Conservation (phyloP, 2,113 vertebrate species). For the Cebidichthys violaceus region DNA sequence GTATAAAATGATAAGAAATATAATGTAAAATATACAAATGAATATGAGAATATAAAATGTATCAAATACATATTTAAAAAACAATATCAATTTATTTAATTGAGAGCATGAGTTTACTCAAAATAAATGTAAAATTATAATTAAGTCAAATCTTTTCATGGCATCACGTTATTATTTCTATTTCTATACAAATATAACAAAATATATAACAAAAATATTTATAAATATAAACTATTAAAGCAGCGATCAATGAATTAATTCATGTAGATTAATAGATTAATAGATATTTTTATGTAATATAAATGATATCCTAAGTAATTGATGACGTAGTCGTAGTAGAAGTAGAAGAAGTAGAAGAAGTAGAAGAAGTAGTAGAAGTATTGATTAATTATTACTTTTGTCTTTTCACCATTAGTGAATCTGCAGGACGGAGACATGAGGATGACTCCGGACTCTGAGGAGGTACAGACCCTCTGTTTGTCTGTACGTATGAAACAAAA, state of each 20-base stretch:
- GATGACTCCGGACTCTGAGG: slow-evolving; percentile 39
- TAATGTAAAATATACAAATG: background rate
- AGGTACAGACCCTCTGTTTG: slow-evolving; percentile 43
- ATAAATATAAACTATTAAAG: no score
- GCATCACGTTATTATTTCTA: background rate
- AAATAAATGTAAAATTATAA: background rate
- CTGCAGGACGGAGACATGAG: slow-evolving; percentile 48
- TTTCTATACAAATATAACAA: background rate
- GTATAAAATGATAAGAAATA: background rate
- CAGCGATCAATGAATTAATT: no score
- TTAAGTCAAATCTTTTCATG: background rate
- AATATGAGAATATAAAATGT: background rate
- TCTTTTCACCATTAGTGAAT: no score
- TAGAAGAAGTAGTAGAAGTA: background rate
- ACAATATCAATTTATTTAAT: background rate
- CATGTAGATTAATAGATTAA: no score
- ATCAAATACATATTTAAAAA: background rate
- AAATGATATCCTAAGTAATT: background rate
- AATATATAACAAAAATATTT: no score
- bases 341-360: background rate
- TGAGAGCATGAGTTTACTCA: background rate
- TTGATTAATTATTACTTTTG: background rate
- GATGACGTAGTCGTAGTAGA: background rate
- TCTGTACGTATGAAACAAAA: no score
- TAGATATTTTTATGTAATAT: background rate